Evolutionary conservation across 1,140 invertebrate genomes (phyloP), one percentile per base, ranked within the genome.

Genomic region (Proctacanthus coquilletti): DNA sequence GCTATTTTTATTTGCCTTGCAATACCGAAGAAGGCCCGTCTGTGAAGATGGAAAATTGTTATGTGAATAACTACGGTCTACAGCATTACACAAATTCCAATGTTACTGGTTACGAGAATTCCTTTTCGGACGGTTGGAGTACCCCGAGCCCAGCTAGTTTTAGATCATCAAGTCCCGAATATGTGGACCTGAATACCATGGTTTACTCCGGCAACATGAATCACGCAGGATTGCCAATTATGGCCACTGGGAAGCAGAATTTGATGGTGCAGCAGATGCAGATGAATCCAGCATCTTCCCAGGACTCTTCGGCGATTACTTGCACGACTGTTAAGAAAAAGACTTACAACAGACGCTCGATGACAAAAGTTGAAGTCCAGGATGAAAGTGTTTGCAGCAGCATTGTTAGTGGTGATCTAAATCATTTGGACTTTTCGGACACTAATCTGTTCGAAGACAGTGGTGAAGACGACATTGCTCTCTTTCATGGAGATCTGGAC

Each of bases 101-200:
- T 38, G 52, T 53, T 36, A 53, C 53, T 27, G 54, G 45, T 23
- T 59, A 56, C 25, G 56, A 59, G 42, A 53, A 56, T 39, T 54
- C 56, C 35, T 55, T 50, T 36, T 59, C 56, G 5, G 70, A 72
- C 52, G 70, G 70, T 17, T 74, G 70, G 64, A 65, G 71, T 43
- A 71, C 70, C 3, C 70, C 71, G 0, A 71, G 69, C 43, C 70
- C 71, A 3, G 63, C 69, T 2, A 72, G 70, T 43, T 48, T 69
- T 39, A 56, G 71, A n/a, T 74, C 63, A 3, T 50, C 68, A 25
- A 71, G 67, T 46, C 69, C 69, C 11, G 61, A 59, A 35, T 60
- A 56, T 34, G 50, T 59, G 34, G 53, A 56, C 45, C 46, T 59
- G n/a, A 59, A 52, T 43, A 47, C 46, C 20, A 56, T 58, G n/a